These are phyloP conservation scores for Scaptomyza caliginosa DNA, from an alignment of 2,888 invertebrate genomes.

Conservation along the genomic window DNA sequence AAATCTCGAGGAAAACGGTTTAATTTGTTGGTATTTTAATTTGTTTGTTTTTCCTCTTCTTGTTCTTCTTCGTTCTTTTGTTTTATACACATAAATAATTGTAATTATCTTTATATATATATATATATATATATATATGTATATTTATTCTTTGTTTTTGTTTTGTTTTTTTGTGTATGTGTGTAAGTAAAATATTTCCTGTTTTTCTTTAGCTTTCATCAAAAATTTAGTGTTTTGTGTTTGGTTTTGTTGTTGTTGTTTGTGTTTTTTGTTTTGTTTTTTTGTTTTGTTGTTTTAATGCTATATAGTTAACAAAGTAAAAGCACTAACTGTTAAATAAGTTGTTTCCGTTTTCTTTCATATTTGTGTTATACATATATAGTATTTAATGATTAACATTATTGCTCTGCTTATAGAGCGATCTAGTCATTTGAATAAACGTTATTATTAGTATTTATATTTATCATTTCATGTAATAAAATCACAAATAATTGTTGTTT, in stretches of 20 bases:
- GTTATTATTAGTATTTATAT: constrained; percentile 43
- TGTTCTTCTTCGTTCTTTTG: background rate
- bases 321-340: constrained; percentile 52
- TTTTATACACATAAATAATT: constrained; percentile 68
- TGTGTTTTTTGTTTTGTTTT: constrained; percentile 6
- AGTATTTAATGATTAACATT: constrained; percentile 57
- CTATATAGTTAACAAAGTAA: constrained; percentile 62
- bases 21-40: constrained; percentile 39
- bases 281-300: constrained; percentile 7
- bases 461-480: constrained; percentile 73
- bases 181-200: constrained; percentile 50
- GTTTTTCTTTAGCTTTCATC: constrained; percentile 17
- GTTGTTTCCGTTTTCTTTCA: constrained; percentile 22
- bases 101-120: constrained; percentile 63
- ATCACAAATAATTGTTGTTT: constrained; percentile 77
- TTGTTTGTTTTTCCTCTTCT: constrained; percentile 4
- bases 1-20: background rate
- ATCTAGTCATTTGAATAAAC: constrained; percentile 65
- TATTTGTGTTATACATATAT: constrained; percentile 42
- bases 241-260: too few species aligned
- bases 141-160: constrained; percentile 13
- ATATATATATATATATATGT: constrained; percentile 61
- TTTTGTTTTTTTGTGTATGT: constrained; percentile 5
- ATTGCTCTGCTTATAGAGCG: too few species aligned
- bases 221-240: background rate